phyloP scores from a whole-genome alignment of 2,113 vertebrate species.

The Todiramphus chloris region DNA sequence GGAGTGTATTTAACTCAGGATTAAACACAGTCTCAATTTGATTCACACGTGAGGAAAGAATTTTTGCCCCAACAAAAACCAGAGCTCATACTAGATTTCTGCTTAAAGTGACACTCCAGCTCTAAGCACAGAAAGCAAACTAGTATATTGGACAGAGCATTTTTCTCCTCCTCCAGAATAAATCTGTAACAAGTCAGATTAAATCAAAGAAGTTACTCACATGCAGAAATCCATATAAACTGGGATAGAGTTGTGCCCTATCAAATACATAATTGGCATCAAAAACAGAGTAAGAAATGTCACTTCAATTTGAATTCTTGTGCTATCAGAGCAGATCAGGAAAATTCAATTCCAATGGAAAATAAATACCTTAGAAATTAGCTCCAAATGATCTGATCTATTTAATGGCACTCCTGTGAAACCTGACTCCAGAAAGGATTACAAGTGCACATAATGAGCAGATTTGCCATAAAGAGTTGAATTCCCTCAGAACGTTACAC shows the following conservation, averaged over 20 bases:
- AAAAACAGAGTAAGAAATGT: background rate
- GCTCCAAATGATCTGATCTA: background rate
- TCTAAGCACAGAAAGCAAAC: background rate
- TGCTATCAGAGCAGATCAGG: background rate
- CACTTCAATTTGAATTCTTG: background rate
- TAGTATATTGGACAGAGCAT: background rate
- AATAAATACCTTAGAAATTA: background rate
- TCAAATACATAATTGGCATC: background rate
- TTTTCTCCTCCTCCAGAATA: background rate
- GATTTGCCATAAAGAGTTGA: background rate
- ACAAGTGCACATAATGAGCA: background rate
- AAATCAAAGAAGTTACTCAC: background rate
- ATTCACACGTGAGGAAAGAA: background rate
- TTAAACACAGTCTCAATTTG: background rate
- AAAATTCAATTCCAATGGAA: background rate
- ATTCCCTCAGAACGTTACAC: background rate
- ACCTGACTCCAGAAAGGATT: background rate
- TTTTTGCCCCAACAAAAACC: background rate
- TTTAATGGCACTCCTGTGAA: background rate
- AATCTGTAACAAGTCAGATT: background rate
- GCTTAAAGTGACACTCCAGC: background rate
- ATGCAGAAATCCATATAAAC: background rate
- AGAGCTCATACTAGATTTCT: background rate
- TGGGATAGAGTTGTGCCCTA: background rate
- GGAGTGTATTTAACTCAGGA: background rate